Conservation (phyloP, 2,888 invertebrate species). For the Caenorhabditis sp. region DNA sequence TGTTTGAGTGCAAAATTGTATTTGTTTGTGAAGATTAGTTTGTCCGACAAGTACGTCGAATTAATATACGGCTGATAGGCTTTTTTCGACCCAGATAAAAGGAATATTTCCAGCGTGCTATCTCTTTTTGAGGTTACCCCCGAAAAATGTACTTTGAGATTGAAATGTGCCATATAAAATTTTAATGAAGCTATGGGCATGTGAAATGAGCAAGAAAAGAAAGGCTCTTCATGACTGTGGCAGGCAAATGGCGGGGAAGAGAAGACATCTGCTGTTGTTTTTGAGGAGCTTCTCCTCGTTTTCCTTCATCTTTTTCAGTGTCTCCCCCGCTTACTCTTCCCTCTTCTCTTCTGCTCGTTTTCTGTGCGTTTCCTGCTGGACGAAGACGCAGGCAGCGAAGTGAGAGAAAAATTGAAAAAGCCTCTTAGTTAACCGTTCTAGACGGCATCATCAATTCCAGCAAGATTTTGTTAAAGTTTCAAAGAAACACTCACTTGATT, state of each 20-base stretch:
- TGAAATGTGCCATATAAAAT: not conserved
- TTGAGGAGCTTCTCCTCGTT: conserved; percentile 51
- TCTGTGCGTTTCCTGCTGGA: conserved; percentile 34
- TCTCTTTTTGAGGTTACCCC: not conserved
- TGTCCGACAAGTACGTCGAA: not conserved
- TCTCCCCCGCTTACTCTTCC: conserved; percentile 41
- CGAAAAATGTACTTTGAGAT: not conserved
- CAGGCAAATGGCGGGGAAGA: conserved; percentile 20
- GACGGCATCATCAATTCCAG: conserved; percentile 6
- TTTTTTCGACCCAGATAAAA: not conserved
- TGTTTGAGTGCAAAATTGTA: conserved; percentile 10
- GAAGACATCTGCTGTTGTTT: conserved; percentile 59
- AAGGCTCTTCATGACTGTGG: conserved; percentile 34
- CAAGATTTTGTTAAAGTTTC: not conserved
- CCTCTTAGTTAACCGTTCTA: conserved; percentile 38
- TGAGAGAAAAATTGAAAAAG: conserved; percentile 32
- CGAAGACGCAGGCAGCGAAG: conserved; percentile 41
- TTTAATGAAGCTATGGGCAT: conserved; percentile 8
- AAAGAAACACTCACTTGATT: conserved; percentile 23
- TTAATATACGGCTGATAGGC: not conserved
- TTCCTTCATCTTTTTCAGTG: conserved; percentile 45
- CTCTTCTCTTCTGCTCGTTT: conserved; percentile 48
- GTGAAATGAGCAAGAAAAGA: conserved; percentile 14
- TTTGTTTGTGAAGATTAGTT: not conserved
- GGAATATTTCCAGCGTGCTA: not conserved